Base-by-base conservation (phyloP, 2,888 invertebrate genomes). In the Steromphala cineraria region DNA sequence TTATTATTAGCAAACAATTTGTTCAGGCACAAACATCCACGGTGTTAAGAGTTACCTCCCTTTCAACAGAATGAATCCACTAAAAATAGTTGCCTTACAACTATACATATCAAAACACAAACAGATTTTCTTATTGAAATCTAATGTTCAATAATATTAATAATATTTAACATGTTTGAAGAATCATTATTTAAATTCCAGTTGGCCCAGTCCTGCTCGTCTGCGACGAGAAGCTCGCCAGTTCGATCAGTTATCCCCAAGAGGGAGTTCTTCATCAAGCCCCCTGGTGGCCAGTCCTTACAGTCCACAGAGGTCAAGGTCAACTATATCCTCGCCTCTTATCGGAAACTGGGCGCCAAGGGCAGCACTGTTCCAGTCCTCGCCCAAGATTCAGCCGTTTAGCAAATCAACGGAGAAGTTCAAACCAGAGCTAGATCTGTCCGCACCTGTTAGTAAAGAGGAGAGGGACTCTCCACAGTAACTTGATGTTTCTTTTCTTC, bases 161-260 rank as follows among this genome's bases (percentile, higher is more conserved):
- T n/a, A n/a, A n/a, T n/a, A n/a, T n/a, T n/a, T n/a, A n/a, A n/a
- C n/a, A n/a, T n/a, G n/a, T n/a, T n/a, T n/a, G n/a, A n/a, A n/a
- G n/a, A n/a, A n/a, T 31, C 40, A 19, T 77, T 3, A 56, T 53
- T 62, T 75, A 24, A 67, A 78, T 28, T 75, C 3, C 85, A 90
- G 90, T 71, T 90, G 89, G 90, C 89, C 87, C 24, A 90, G 89
- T 83, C 89, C 90, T 56, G 88, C 89, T 8, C 85, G 86, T 53
- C 79, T 86, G 19, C 84, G 83, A 31, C 77, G 81, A 31, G 83
- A 82, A 28, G 79, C 83, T 0, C 80, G 78, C 15, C 81, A 86
- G 56, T 82, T 82, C 2, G 77, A 62, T 10, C 36, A 53, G 15
- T 28, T 71, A 13, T 24, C 24, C 15, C 24, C 74, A 8, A 17